Percentiles rank a stretch among this genome's conserved stretches.
Conservation (phyloP, 2,888 invertebrate genomes). For the Netelia virgata region DNA sequence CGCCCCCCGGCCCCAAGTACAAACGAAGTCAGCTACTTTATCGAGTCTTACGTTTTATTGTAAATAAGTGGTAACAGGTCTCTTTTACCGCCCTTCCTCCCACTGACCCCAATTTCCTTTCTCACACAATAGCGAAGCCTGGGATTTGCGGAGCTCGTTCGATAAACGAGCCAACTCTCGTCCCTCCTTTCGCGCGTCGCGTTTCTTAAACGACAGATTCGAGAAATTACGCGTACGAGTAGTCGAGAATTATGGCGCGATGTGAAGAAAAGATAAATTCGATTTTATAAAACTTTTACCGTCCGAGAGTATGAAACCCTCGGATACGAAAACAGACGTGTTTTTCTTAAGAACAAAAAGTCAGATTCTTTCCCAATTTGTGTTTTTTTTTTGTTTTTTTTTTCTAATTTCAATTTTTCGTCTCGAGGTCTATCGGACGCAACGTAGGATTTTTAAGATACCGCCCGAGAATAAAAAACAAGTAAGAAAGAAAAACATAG, state of each 20-base stretch:
- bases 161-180: too few species aligned
- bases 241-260: too few species aligned
- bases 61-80: conserved; percentile 75
- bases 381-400: too few species aligned
- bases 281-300: not conserved
- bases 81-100: conserved; percentile 28
- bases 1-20: conserved; percentile 84
- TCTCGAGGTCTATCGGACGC: too few species aligned
- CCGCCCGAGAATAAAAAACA: not conserved
- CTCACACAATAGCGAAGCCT: conserved; percentile 2
- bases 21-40: conserved; percentile 84
- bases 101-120: not conserved
- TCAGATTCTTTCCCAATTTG: not conserved
- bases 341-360: conserved; percentile 3
- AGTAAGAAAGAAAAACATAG: conserved; percentile 15
- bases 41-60: conserved; percentile 81
- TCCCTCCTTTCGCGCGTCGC: too few species aligned
- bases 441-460: too few species aligned
- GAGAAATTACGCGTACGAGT: too few species aligned
- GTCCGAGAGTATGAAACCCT: conserved; percentile 62
- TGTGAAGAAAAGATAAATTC: too few species aligned
- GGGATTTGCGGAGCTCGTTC: conserved; percentile 17
- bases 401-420: too few species aligned
- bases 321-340: not conserved
- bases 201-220: too few species aligned